Evolutionary conservation across 2,113 vertebrate genomes (phyloP), one percentile per base, ranked within the genome.

Genomic region (Ammospiza nelsoni): DNA sequence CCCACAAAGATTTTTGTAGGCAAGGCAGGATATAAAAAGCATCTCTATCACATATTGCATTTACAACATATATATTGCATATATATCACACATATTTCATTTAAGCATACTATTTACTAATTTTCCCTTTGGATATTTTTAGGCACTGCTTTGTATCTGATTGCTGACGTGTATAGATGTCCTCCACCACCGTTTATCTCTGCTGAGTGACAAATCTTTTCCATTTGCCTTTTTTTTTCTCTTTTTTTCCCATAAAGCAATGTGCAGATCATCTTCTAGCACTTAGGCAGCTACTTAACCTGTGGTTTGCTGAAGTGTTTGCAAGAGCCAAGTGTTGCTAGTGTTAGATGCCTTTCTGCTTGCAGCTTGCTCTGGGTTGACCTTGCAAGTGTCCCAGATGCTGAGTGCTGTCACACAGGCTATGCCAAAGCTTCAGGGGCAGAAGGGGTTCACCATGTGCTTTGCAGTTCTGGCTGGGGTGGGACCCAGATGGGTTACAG

Each of bases 111-210:
- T 67, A 2, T 16, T 83, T 83, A 81, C 15, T 81, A 44, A 33
- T 58, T 86, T 79, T 67, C 21, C 9, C 24, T 69, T 82, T 16
- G 46, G 31, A 5, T 80, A 8, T 73, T 90, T 87, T 76, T 15
- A 54, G 37, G 3, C 69, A 9, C 75, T 92, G 62, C 31, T 76
- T 86, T 33, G 1, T 59, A 27, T 87, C 21, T 33, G 49, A 17
- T 44, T 61, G 23, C 28, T 87, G 23, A 12, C n/a, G 6, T 67
- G 15, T 51, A 3, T 27, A 35, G 52, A 18, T 37, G 25, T 84
- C n/a, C 8, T 52, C 12, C 4, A 35, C n/a, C 43, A n/a, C 13
- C 0, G 0, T 73, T 76, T 25, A 7, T 65, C 2, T 3, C 48
- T 87, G 15, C 2, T 2, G 2, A 94, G 44, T 75, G 61, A 89